Percentiles rank a stretch among this genome's conserved stretches.
phyloP scores from a whole-genome alignment of 1,140 invertebrate genomes.

The Diorhabda carinulata region DNA sequence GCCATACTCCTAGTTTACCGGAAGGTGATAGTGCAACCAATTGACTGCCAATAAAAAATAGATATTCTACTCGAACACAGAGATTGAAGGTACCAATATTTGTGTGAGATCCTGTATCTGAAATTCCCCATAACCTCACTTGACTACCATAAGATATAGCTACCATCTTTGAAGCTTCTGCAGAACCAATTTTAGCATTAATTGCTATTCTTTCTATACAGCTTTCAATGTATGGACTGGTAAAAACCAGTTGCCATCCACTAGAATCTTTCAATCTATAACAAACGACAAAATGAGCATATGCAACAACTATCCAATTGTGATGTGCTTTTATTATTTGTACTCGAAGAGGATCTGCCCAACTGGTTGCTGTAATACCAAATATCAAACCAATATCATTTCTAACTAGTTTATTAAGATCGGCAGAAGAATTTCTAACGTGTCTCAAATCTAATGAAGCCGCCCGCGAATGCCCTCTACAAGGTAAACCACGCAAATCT shows the following conservation, averaged over 20 bases:
- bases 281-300: constrained; percentile 92
- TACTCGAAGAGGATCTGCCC: constrained; percentile 81
- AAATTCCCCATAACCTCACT: constrained; percentile 86
- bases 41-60: constrained; percentile 97
- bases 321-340: constrained; percentile 96
- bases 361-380: constrained; percentile 62
- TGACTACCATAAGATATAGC: constrained; percentile 82
- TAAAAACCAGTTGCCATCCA: constrained; percentile 94
- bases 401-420: constrained; percentile 69
- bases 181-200: constrained; percentile 82
- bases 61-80: constrained; percentile 87
- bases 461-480: constrained; percentile 75
- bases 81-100: constrained; percentile 89
- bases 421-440: constrained; percentile 70
- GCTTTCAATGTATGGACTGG: constrained; percentile 84
- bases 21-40: constrained; percentile 88
- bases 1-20: constrained; percentile 98
- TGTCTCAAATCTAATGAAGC: constrained; percentile 80
- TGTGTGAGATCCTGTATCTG: constrained; percentile 70
- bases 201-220: constrained; percentile 90
- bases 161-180: constrained; percentile 73
- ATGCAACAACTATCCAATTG: constrained; percentile 96
- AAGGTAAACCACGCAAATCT: constrained; percentile 52
- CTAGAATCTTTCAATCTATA: constrained; percentile 94
- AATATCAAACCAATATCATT: constrained; percentile 69